phyloP scores from a whole-genome alignment of 2,797 vertebrate genomes.

The Xerus rutilus region DNA sequence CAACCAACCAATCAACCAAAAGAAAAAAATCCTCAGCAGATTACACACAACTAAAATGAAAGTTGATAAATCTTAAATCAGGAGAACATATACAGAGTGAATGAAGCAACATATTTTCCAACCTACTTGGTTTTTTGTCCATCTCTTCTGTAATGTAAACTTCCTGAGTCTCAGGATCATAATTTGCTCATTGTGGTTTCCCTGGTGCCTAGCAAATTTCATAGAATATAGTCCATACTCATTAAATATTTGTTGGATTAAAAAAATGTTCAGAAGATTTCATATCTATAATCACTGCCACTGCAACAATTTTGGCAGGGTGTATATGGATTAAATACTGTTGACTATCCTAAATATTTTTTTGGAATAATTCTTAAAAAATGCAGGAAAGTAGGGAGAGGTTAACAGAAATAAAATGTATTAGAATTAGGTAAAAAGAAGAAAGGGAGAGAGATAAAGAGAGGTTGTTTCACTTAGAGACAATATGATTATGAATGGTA shows the following conservation, averaged over 20 bases:
- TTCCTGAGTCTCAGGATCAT: not conserved
- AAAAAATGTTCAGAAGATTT: not conserved
- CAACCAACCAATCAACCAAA: too few species aligned
- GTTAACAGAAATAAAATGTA: not conserved
- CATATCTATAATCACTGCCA: not conserved
- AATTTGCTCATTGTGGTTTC: not conserved
- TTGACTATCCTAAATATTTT: not conserved
- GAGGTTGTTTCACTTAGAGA: not conserved
- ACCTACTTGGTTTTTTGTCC: not conserved
- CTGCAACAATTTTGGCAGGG: not conserved
- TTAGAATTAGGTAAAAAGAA: not conserved
- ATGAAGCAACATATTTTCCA: not conserved
- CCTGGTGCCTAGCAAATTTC: not conserved
- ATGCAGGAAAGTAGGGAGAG: not conserved
- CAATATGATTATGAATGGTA: not conserved
- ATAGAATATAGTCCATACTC: not conserved
- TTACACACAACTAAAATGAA: not conserved
- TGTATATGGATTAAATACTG: not conserved
- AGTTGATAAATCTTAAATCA: not conserved
- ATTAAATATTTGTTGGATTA: slow-evolving; percentile 4
- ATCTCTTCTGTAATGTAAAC: not conserved
- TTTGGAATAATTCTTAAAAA: not conserved
- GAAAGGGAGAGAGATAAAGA: not conserved
- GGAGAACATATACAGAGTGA: not conserved
- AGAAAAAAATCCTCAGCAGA: not conserved